phyloP scores from a whole-genome alignment of 2,113 vertebrate genomes.

The Meles meles region DNA sequence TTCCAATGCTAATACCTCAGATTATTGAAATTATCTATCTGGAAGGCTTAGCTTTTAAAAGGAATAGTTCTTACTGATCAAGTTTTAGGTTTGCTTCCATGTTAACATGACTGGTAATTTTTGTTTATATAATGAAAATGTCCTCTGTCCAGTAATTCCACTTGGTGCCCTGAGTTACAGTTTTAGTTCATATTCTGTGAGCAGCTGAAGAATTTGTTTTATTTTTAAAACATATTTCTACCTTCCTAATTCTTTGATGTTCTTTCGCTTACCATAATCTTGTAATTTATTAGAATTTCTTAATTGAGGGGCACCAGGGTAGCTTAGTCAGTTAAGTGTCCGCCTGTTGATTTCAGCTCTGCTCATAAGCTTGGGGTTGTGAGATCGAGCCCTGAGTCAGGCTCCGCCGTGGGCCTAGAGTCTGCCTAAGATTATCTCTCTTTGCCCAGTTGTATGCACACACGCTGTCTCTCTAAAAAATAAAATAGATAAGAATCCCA shows the following conservation, averaged over 20 bases:
- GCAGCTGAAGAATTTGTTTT: neutral
- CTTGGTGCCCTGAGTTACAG: neutral
- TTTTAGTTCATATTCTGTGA: slow-evolving; percentile 17
- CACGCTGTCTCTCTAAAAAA: neutral
- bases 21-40: slow-evolving; percentile 28
- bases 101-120: neutral
- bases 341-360: neutral
- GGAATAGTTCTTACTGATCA: neutral
- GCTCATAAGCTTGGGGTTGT: neutral
- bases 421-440: neutral
- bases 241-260: neutral
- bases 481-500: neutral
- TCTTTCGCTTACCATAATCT: neutral
- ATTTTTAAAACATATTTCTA: neutral
- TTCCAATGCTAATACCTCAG: neutral
- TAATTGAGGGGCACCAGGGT: neutral
- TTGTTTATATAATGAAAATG: neutral
- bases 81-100: neutral
- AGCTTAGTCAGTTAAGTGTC: neutral
- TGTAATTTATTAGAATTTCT: neutral
- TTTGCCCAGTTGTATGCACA: neutral
- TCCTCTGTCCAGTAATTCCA: neutral
- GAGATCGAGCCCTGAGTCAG: neutral
- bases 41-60: neutral
- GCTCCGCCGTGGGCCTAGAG: neutral